A percentile compares a stretch with the other conserved stretches of the same genome.
These are phyloP conservation scores for Nothoprocta perdicaria DNA, from an alignment of 2,113 vertebrate species.

Conservation along the genomic window DNA sequence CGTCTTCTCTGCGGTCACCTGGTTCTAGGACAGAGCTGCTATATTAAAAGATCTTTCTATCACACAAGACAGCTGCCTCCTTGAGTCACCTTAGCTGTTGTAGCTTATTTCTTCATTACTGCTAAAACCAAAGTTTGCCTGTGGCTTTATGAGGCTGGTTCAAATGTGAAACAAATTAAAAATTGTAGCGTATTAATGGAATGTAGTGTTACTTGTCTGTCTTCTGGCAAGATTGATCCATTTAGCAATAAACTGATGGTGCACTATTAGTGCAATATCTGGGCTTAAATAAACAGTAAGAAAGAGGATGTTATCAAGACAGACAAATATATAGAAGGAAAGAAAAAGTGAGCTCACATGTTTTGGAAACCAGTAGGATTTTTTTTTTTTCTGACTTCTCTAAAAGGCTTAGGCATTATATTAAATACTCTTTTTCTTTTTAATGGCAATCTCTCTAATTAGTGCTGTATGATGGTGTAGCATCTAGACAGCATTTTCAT, in stretches of 20 bases:
- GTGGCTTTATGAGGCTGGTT: not conserved
- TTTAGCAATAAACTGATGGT: not conserved
- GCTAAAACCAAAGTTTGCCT: not conserved
- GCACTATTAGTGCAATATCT: not conserved
- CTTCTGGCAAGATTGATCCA: not conserved
- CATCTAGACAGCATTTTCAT: not conserved
- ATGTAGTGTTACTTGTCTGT: not conserved
- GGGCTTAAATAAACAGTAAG: not conserved
- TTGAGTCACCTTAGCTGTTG: not conserved
- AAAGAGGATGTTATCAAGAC: not conserved
- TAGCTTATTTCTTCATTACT: not conserved
- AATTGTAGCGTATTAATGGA: not conserved
- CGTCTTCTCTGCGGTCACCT: not conserved
- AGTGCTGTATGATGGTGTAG: not conserved
- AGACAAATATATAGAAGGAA: not conserved
- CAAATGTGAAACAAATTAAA: not conserved
- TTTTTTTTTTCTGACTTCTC: not conserved
- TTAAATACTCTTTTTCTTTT: fast-evolving
- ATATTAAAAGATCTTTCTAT: not conserved
- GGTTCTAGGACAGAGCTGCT: not conserved
- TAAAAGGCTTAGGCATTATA: not conserved
- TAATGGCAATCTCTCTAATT: not conserved
- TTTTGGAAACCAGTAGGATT: not conserved
- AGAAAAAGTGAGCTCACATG: fast-evolving
- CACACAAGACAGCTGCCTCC: not conserved